Evolutionary conservation across 2,797 vertebrate species (phyloP).

Genomic region (Oreochromis grahami): DNA sequence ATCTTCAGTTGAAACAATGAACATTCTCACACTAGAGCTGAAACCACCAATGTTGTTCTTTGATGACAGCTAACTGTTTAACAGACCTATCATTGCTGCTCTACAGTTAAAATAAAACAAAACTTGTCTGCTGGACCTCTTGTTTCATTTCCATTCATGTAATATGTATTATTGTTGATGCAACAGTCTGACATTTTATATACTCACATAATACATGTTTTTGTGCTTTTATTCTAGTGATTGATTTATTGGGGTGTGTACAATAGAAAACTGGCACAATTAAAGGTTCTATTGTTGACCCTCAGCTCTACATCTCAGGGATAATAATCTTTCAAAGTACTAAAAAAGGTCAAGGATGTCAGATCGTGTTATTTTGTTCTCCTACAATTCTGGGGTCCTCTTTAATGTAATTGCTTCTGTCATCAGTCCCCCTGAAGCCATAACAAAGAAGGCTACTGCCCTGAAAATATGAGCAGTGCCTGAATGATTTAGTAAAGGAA

Average conservation of each 20-base stretch:
- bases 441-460: conserved; percentile 28
- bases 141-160: not conserved
- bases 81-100: not conserved
- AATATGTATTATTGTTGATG: not conserved
- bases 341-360: conserved; percentile 15
- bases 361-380: conserved; percentile 19
- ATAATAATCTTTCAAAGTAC: not conserved
- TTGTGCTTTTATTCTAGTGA: not conserved
- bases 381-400: conserved; percentile 14
- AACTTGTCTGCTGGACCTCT: not conserved
- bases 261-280: not conserved
- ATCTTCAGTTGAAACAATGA: not conserved
- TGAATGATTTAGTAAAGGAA: conserved; percentile 52
- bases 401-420: conserved; percentile 55
- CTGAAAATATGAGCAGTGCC: conserved; percentile 39
- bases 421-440: conserved; percentile 35
- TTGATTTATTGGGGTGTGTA: not conserved
- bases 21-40: not conserved
- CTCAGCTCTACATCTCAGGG: not conserved
- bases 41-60: not conserved
- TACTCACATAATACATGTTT: not conserved
- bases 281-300: not conserved
- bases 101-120: not conserved
- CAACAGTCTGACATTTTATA: not conserved
- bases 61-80: not conserved